Percentiles rank a stretch among this genome's conserved stretches.
phyloP scores from a whole-genome alignment of 2,888 invertebrate genomes.

The Megalurothrips usitatus region DNA sequence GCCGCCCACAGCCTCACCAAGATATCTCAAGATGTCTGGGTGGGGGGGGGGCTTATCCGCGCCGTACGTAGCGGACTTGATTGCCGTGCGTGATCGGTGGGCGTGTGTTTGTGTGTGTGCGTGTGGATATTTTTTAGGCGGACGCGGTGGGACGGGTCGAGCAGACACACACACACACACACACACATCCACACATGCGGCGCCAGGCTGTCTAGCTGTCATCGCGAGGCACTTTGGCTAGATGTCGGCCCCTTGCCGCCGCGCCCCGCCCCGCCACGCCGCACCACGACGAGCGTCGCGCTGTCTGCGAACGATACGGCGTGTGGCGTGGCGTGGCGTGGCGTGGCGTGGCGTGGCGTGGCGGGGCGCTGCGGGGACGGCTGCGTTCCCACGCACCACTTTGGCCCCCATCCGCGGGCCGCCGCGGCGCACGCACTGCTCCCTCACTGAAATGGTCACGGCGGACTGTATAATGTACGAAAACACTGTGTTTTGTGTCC shows the following conservation, averaged over 20 bases:
- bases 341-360: background rate
- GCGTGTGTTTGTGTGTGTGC: background rate
- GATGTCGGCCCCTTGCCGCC: background rate
- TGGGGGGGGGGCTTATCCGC: too few species aligned
- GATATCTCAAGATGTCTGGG: too few species aligned
- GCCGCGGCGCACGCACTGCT: too few species aligned
- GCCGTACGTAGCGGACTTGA: too few species aligned
- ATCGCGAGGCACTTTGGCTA: background rate
- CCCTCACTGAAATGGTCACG: too few species aligned
- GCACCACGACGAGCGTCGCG: background rate
- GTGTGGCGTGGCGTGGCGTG: background rate
- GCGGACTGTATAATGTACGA: too few species aligned
- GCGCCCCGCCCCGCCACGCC: background rate
- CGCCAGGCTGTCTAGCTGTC: constrained; percentile 22
- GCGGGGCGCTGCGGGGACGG: background rate
- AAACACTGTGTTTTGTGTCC: too few species aligned
- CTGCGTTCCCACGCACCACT: background rate
- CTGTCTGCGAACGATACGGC: background rate
- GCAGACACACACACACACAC: too few species aligned
- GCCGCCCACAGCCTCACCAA: too few species aligned
- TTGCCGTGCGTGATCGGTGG: background rate
- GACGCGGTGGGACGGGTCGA: background rate
- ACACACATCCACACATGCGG: background rate
- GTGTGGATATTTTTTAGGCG: background rate
- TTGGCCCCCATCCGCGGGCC: background rate